Conservation (phyloP, 1,140 invertebrate genomes). For the Drosophila kikkawai region DNA sequence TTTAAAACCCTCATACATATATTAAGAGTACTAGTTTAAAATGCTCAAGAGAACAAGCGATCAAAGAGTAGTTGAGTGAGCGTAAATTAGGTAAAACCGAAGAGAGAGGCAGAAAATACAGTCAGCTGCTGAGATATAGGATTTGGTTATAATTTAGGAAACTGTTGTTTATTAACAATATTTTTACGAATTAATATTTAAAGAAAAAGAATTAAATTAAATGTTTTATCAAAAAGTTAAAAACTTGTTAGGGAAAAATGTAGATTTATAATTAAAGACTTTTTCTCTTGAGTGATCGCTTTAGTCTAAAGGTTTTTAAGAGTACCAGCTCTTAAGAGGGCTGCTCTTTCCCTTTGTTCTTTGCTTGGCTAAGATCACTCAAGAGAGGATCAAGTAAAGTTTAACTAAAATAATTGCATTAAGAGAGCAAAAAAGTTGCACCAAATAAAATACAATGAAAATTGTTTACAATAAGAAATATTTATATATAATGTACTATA, state of each 20-base stretch:
- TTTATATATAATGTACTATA: conserved; percentile 44
- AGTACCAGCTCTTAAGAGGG: background rate
- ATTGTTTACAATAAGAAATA: conserved; percentile 67
- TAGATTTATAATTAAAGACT: background rate
- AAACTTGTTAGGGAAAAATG: too few relatives aligned
- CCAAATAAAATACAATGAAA: conserved; percentile 24
- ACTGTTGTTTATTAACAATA: background rate
- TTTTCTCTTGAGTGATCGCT: conserved; percentile 11
- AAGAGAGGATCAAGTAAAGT: background rate
- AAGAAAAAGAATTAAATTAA: too few relatives aligned
- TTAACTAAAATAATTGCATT: background rate
- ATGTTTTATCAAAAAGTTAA: too few relatives aligned
- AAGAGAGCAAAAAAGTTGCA: background rate
- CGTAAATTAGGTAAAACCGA: background rate
- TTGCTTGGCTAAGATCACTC: conserved; percentile 1
- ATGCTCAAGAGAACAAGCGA: conserved; percentile 1
- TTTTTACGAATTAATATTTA: too few relatives aligned
- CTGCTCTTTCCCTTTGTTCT: too few relatives aligned
- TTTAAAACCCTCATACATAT: too few relatives aligned
- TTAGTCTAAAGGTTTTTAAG: background rate
- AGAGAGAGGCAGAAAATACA: background rate
- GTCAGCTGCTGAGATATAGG: background rate
- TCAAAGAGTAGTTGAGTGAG: background rate
- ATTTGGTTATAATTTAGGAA: background rate
- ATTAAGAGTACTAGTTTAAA: background rate